Evolutionary conservation across 2,888 invertebrate genomes (phyloP), one percentile per base, ranked within the genome.

Genomic region (Epinotia bilunana): DNA sequence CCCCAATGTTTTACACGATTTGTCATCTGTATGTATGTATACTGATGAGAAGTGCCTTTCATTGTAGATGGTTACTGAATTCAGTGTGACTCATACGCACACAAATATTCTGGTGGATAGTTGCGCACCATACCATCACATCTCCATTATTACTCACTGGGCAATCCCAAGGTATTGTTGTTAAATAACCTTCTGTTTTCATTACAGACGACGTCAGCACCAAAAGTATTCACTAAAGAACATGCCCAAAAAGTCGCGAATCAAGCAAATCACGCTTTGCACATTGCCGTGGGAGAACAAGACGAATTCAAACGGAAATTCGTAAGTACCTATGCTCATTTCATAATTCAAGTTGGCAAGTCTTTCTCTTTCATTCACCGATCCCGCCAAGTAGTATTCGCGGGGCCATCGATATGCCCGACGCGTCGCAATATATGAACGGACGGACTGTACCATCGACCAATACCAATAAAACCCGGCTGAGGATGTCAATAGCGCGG

Each of bases 361-460:
- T 87, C 84, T 87, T 87, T 88, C 84, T 89, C 88, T 91, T 92
- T 90, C 90, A 90, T 92, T 91, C 88, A 91, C 86, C 79, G 85
- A 82, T 84, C 78, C 80, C 81, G 80, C 74, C 77, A 74, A 79
- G 83, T 89, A 88, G 90, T 90, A 89, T 90, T 90, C 83, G 89
- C 90, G 82, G 77, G 77, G 85, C 79, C 87, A 91, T 92, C 89
- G 89, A 83, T 93, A 93, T 93, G 91, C 93, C 88, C 90, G 90
- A 88, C 93, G 92, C 93, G 91, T 92, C 87, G 87, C 84, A 78
- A 87, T 87, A 91, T 93, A 93, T 92, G 91, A 92, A 92, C 93
- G 93, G 93, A 93, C 93, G 93, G 83, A 85, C 88, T 86, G 84
- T 85, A 88, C 88, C 84, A 83, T 85, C 83, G 83, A 82, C 88